phyloP scores from a whole-genome alignment of 1,140 invertebrate genomes.

The Panagrolaimus sp. region DNA sequence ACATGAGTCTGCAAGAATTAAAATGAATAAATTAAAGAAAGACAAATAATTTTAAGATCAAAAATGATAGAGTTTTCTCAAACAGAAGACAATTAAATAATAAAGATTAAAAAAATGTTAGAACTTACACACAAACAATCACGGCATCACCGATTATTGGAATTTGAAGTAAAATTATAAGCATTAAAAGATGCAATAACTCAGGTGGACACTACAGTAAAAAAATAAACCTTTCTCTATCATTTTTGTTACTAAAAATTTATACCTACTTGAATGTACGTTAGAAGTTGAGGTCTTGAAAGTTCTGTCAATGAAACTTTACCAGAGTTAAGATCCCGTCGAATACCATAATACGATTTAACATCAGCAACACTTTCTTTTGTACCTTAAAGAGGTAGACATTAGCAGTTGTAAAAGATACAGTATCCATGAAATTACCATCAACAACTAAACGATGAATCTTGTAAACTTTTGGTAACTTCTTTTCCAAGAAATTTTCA shows the following conservation, averaged over 20 bases:
- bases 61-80: background rate
- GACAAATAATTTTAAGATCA: background rate
- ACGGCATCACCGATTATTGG: constrained; percentile 18
- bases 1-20: constrained; percentile 19
- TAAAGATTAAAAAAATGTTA: background rate
- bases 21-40: background rate
- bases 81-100: background rate
- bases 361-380: constrained; percentile 18
- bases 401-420: background rate
- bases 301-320: constrained; percentile 9
- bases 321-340: constrained; percentile 12
- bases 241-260: too few species aligned
- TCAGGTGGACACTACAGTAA: constrained; percentile 20
- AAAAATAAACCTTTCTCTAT: background rate
- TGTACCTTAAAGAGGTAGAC: constrained; percentile 15
- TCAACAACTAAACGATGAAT: constrained; percentile 21
- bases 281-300: background rate
- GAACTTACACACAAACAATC: constrained; percentile 20
- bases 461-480: constrained; percentile 7
- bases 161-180: constrained; percentile 20
- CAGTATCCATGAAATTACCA: background rate
- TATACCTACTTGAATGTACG: constrained; percentile 24
- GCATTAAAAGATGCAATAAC: constrained; percentile 17
- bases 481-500: constrained; percentile 19
- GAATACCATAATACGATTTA: constrained; percentile 14